Evolutionary conservation across 2,797 vertebrate genomes (phyloP), one percentile per base, ranked within the genome.

Genomic region (Cossypha caffra): DNA sequence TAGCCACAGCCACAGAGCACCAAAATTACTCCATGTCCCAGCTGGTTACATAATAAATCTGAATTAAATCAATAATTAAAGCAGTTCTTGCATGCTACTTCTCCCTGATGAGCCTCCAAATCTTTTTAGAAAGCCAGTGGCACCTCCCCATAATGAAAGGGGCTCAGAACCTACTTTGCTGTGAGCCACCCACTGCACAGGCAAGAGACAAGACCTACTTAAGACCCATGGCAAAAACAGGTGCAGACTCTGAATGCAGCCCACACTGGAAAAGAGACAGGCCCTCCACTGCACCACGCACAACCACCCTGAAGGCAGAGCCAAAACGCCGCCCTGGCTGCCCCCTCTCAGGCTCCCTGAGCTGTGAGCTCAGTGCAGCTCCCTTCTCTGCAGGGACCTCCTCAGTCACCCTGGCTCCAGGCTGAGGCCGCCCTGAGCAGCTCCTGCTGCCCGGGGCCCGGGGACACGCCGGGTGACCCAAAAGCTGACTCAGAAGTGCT

Each of bases 41-140:
- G 31, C 2, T 87, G 40, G 50, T 86, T 67, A 26, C 81, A 33
- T 43, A 84, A 88, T 37, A 77, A 62, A 86, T n/a, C 40, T 59
- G 52, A 84, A 74, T 55, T 58, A 90, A 83, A 88, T 35, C 37
- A 94, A 42, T 47, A 88, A 73, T 48, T 72, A 86, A 71, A 79
- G 59, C 50, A 64, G 67, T 18, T 75, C 57, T 80, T 74, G 17
- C 61, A 45, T 4, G 3, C 10, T 29, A 11, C 35, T 77, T 89
- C 28, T 61, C 64, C 69, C 28, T 3, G 5, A 42, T n/a, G 14
- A 84, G 20, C 29, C n/a, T 76, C 33, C 33, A 61, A 67, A 43
- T 1, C 1, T 37, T 45, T 85, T 61, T 5, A 52, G 58, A 82
- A 78, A 68, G 35, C 35, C 55, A 79, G 33, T 16, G 2, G 42